phyloP scores from a whole-genome alignment of 2,888 invertebrate genomes.

The Sphaerophoria rueppellii region DNA sequence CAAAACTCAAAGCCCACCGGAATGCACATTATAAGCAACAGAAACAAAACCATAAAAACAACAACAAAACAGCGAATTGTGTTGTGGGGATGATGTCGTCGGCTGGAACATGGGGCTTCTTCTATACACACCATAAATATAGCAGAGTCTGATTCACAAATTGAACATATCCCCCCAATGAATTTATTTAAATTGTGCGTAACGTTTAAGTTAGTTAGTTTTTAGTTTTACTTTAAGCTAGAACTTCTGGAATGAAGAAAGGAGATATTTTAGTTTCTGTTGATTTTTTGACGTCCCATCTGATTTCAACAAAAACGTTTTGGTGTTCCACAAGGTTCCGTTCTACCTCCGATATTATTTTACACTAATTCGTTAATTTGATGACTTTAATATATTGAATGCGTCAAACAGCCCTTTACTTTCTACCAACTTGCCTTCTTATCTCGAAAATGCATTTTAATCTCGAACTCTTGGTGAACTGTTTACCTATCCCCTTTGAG shows the following conservation, averaged over 20 bases:
- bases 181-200: constrained; percentile 72
- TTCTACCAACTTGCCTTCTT: no score
- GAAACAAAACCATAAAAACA: constrained; percentile 10
- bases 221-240: constrained; percentile 56
- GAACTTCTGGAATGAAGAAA: background rate
- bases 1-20: constrained; percentile 64
- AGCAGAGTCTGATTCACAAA: constrained; percentile 69
- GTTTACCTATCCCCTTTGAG: no score
- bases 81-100: constrained; percentile 48
- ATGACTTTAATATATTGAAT: no score
- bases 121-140: constrained; percentile 44
- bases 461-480: no score
- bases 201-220: constrained; percentile 56
- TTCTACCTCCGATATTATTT: no score
- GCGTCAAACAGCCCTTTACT: no score
- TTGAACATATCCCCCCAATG: constrained; percentile 72
- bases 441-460: no score
- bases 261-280: background rate
- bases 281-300: no score
- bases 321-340: no score
- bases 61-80: constrained; percentile 63
- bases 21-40: constrained; percentile 55
- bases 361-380: no score
- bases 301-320: background rate
- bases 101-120: constrained; percentile 53